These are phyloP conservation scores for Calliphora vicina DNA, from an alignment of 1,140 invertebrate genomes.

Conservation along the genomic window DNA sequence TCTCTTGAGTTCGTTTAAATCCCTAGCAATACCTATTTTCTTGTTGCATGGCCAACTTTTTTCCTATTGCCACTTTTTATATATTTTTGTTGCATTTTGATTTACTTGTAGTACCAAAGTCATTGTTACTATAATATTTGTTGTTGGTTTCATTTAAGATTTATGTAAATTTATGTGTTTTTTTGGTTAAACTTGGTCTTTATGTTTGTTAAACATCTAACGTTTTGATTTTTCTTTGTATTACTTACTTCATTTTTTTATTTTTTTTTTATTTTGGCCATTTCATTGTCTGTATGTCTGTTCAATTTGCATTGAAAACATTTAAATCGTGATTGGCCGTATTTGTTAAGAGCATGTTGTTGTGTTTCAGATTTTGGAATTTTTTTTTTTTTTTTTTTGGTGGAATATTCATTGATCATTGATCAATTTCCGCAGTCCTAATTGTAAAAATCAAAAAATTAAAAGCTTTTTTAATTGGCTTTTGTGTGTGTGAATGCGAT, in stretches of 20 bases:
- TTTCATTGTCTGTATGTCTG: conserved; percentile 18
- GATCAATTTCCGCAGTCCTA: conserved; percentile 21
- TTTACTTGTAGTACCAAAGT: conserved; percentile 30
- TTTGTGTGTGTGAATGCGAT: neutral
- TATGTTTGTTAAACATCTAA: neutral
- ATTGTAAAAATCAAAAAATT: neutral
- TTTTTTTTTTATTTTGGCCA: neutral
- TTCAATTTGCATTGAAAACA: conserved; percentile 29
- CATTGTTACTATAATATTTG: conserved; percentile 9
- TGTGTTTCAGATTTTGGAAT: neutral
- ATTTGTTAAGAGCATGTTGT: neutral
- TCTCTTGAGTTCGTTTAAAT: neutral
- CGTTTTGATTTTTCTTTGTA: too few species aligned
- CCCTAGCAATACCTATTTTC: too few species aligned
- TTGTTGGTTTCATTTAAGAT: neutral
- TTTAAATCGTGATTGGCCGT: conserved; percentile 22
- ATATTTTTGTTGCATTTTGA: conserved; percentile 9
- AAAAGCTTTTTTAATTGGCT: neutral
- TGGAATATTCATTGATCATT: neutral
- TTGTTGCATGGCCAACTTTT: too few species aligned
- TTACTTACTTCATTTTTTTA: neutral
- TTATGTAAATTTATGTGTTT: neutral
- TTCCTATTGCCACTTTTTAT: neutral
- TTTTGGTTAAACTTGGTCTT: neutral
- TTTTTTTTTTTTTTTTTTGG: neutral